A percentile compares a stretch with the other conserved stretches of the same genome.
These are phyloP conservation scores for Ligdia adustata DNA, from an alignment of 2,888 invertebrate genomes.

Conservation along the genomic window DNA sequence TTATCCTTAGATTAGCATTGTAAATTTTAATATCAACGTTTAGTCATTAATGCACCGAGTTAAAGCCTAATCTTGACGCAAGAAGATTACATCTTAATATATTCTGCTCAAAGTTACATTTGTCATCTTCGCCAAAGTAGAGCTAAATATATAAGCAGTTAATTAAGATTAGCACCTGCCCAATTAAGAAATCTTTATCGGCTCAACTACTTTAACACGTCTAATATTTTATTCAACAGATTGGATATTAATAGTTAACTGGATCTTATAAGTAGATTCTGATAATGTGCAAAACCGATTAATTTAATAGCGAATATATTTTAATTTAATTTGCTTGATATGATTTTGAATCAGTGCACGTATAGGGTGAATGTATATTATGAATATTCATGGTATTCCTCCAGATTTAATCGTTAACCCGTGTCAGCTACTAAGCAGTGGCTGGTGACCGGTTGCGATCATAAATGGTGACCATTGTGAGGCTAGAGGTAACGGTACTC, in stretches of 20 bases:
- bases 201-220: conserved; percentile 1
- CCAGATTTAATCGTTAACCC: conserved; percentile 61
- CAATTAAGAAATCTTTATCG: conserved; percentile 30
- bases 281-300: conserved; percentile 16
- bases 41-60: no score
- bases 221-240: conserved; percentile 19
- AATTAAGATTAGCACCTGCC: conserved; percentile 27
- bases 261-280: conserved; percentile 4
- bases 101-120: conserved; percentile 1
- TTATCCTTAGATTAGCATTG: background rate
- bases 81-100: background rate
- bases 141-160: conserved; percentile 10
- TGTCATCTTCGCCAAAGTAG: background rate
- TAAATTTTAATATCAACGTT: background rate
- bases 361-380: conserved; percentile 35
- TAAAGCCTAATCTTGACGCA: background rate
- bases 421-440: conserved; percentile 45
- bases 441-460: conserved; percentile 46
- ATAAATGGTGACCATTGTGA: conserved; percentile 59
- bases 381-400: conserved; percentile 65
- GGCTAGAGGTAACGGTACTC: conserved; percentile 68
- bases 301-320: conserved; percentile 16
- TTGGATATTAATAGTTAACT: conserved; percentile 4
- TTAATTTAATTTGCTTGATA: conserved; percentile 16
- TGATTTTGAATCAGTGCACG: conserved; percentile 46